Percentiles rank a stretch among this genome's conserved stretches.
phyloP scores from a whole-genome alignment of 1,140 invertebrate species.

The Calycopis cecrops region DNA sequence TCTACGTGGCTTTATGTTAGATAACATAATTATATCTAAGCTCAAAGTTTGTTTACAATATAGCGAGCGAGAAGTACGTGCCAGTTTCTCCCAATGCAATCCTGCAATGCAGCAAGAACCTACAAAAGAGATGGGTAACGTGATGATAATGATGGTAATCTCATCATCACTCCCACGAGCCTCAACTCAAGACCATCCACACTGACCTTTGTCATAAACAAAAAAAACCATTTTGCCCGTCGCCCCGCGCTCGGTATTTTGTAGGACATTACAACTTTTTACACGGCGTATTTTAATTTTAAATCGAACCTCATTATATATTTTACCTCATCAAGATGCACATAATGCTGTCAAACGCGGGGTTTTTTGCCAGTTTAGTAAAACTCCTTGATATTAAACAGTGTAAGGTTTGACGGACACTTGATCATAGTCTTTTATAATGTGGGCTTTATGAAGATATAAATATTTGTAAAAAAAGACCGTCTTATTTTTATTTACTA shows the following conservation, averaged over 20 bases:
- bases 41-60: no score
- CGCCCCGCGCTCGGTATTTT: not conserved
- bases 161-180: not conserved
- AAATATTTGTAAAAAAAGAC: no score
- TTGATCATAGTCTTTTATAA: no score
- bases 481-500: no score
- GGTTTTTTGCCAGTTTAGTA: slow-evolving; percentile 23
- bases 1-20: no score
- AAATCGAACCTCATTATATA: slow-evolving; percentile 40
- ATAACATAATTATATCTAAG: no score
- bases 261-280: slow-evolving; percentile 23
- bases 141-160: no score
- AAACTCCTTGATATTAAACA: slow-evolving; percentile 36
- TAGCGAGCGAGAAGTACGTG: no score
- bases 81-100: no score
- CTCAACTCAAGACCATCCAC: not conserved
- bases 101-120: no score
- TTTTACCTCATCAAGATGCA: slow-evolving; percentile 42
- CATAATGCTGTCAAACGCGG: slow-evolving; percentile 28
- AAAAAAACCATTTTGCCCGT: not conserved
- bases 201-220: not conserved
- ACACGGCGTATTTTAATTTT: slow-evolving; percentile 36
- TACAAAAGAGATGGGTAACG: no score
- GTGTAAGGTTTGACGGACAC: slow-evolving; percentile 27
- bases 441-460: no score